Base-by-base conservation (phyloP, 2,113 vertebrate genomes). In the Caracal caracal region DNA sequence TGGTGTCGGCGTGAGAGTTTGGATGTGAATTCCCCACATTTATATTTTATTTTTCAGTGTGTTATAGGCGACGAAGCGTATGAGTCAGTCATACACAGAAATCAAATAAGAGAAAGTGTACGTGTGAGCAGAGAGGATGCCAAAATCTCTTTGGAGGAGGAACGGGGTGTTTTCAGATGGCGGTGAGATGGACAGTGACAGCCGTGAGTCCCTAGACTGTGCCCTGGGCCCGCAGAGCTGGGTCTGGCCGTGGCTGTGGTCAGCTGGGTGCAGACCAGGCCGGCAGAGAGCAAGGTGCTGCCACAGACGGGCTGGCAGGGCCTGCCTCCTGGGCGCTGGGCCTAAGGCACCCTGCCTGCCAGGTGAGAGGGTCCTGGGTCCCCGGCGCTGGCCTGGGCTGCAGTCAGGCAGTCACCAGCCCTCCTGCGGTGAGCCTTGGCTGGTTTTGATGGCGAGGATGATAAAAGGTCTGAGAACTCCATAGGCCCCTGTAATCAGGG, bases 401-500 rank as follows among this genome's bases (percentile, higher is more conserved):
- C 73, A 99, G 98, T 99, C 99, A 98, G 98, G 99, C 99, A 99
- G 99, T 98, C 99, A 99, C 99, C 99, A 99, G 98, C 99, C 99
- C 98, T 96, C 97, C 97, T 90, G 98, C 97, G 96, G 98, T 96
- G 99, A 98, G 98, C 98, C 96, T 93, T 98, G 98, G 94, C 98
- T 98, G 98, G 98, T 98, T 99, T 98, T 98, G 99, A 99, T 99
- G 98, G 98, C 97, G 98, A 97, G 96, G 98, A 98, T 99, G 99
- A 99, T 99, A 99, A 99, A 99, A 99, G 99, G 99, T 99, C 99
- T 99, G 98, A 99, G 99, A 99, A 99, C 98, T 98, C 98, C 98
- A 98, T 98, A 99, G 99, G 99, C 99, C 99, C 99, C 99, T 98
- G 99, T 99, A 99, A 99, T 99, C 99, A 99, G 99, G 99, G 99